phyloP scores from a whole-genome alignment of 2,888 invertebrate species.

The Melanargia galathea region DNA sequence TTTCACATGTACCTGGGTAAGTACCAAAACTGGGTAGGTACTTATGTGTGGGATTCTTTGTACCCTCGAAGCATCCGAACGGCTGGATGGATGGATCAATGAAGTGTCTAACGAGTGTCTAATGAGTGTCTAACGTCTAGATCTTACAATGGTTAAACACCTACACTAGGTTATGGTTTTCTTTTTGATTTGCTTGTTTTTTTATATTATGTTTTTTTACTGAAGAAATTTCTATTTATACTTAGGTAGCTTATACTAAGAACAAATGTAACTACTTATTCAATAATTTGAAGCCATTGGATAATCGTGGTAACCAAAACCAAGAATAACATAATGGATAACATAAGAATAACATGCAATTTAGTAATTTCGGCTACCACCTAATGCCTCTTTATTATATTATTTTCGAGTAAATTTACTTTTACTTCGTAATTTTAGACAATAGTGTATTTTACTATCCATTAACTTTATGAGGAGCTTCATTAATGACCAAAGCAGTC shows the following conservation, averaged over 20 bases:
- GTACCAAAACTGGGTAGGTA: too few species aligned
- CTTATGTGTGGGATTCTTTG: too few species aligned
- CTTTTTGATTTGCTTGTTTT: too few species aligned
- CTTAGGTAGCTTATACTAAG: too few species aligned
- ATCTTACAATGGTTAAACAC: too few species aligned
- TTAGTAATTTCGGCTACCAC: background rate
- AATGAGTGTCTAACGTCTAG: too few species aligned
- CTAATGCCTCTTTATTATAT: background rate
- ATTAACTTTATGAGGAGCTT: constrained; percentile 20
- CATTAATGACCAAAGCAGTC: constrained; percentile 24
- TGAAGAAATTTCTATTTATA: background rate
- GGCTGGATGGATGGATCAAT: too few species aligned
- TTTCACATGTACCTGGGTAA: too few species aligned
- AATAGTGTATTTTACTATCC: constrained; percentile 24
- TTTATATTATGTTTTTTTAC: too few species aligned
- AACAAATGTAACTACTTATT: background rate
- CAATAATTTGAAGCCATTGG: background rate
- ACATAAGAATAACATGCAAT: background rate
- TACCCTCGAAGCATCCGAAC: too few species aligned
- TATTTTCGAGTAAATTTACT: constrained; percentile 1
- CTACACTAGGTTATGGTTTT: too few species aligned
- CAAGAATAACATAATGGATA: background rate
- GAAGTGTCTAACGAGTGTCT: too few species aligned
- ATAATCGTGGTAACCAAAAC: background rate
- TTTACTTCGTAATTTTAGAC: constrained; percentile 4